These are phyloP conservation scores for Tenualosa ilisha DNA, from an alignment of 2,797 vertebrate genomes.

Conservation along the genomic window DNA sequence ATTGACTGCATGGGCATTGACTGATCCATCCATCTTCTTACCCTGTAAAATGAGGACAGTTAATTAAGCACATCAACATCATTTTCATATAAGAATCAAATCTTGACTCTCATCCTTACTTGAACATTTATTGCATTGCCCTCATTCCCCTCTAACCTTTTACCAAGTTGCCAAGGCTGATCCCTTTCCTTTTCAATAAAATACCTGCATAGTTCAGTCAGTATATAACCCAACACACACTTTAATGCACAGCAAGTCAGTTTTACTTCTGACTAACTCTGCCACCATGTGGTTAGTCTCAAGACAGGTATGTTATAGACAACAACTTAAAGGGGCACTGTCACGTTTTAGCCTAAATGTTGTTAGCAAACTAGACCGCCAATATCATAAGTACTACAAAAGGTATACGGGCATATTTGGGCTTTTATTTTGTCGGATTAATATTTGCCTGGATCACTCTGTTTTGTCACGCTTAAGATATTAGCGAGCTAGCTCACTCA, in stretches of 20 bases:
- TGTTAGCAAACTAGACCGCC: too few relatives aligned
- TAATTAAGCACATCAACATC: not conserved
- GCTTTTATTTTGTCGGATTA: too few relatives aligned
- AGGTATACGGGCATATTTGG: too few relatives aligned
- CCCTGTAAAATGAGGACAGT: constrained; percentile 73
- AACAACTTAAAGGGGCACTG: not conserved
- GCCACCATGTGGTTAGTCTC: constrained; percentile 65
- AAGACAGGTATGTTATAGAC: not conserved
- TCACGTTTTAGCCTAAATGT: too few relatives aligned
- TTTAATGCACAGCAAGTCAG: not conserved
- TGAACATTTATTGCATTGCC: not conserved
- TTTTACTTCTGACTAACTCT: constrained; percentile 37
- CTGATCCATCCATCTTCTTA: constrained; percentile 85
- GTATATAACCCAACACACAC: not conserved
- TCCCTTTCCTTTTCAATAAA: not conserved
- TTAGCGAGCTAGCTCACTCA: too few relatives aligned
- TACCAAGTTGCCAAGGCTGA: not conserved
- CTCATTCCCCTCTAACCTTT: not conserved
- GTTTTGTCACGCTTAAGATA: too few relatives aligned
- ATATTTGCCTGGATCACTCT: too few relatives aligned
- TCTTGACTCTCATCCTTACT: not conserved
- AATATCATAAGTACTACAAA: too few relatives aligned
- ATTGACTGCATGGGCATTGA: constrained; percentile 89
- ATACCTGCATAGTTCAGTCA: not conserved
- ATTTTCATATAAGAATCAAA: not conserved